Percentiles rank a stretch among this genome's conserved stretches.
phyloP scores from a whole-genome alignment of 2,888 invertebrate species.

The Thecophora atra region DNA sequence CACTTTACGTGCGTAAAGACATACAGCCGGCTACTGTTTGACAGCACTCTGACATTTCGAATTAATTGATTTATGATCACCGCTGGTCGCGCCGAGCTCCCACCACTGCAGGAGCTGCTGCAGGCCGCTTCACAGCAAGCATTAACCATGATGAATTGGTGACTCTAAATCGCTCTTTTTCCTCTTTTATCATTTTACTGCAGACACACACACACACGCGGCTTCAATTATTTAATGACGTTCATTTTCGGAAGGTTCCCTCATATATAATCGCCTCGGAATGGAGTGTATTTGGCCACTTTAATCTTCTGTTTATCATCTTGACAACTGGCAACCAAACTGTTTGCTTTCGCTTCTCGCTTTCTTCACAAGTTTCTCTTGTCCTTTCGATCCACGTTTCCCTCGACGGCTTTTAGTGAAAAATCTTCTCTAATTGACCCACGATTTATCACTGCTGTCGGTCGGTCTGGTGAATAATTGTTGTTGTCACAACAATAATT shows the following conservation, averaged over 20 bases:
- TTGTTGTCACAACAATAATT: background rate
- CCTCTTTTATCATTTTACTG: background rate
- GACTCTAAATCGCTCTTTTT: background rate
- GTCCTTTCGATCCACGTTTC: too few species aligned
- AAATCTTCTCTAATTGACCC: background rate
- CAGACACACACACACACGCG: too few species aligned
- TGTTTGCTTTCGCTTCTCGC: background rate
- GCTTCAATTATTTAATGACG: conserved; percentile 11
- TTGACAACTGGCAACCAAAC: background rate
- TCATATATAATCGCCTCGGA: conserved; percentile 7
- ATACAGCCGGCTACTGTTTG: conserved; percentile 53
- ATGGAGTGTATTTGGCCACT: background rate
- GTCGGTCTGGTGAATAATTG: conserved; percentile 10
- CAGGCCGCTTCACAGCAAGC: background rate
- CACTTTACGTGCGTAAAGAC: background rate
- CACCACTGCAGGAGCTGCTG: background rate
- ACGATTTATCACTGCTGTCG: conserved; percentile 14
- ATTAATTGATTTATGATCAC: conserved; percentile 63
- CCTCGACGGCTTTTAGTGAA: too few species aligned
- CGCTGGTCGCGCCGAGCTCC: background rate
- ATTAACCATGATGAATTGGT: background rate
- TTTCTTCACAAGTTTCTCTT: conserved; percentile 1
- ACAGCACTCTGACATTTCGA: conserved; percentile 62
- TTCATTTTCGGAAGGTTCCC: background rate
- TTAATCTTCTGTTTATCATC: conserved; percentile 32